Percentiles rank a stretch among this genome's conserved stretches.
Conservation (phyloP, 2,888 invertebrate genomes). For the Pterostichus madidus region DNA sequence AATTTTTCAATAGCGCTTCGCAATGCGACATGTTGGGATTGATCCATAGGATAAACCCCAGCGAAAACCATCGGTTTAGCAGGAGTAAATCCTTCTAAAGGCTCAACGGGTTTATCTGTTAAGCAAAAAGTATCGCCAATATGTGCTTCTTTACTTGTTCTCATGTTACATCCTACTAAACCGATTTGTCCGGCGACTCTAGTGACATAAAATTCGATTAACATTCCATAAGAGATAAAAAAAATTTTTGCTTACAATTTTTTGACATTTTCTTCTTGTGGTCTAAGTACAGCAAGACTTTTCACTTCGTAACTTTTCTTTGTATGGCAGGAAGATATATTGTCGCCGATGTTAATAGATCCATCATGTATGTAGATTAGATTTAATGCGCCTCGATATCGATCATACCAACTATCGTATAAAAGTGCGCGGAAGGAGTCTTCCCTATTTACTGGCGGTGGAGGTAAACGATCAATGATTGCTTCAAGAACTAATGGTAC, state of each 20-base stretch:
- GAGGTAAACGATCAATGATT: slow-evolving; percentile 88
- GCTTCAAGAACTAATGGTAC: slow-evolving; percentile 87
- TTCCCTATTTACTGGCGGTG: slow-evolving; percentile 82
- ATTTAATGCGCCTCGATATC: slow-evolving; percentile 89
- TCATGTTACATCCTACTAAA: slow-evolving; percentile 90
- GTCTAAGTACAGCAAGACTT: slow-evolving; percentile 88
- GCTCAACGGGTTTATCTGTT: slow-evolving; percentile 79
- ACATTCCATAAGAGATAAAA: neutral
- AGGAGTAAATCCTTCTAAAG: slow-evolving; percentile 83
- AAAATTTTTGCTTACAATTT: slow-evolving; percentile 79
- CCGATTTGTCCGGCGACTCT: slow-evolving; percentile 96
- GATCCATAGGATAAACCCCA: slow-evolving; percentile 94
- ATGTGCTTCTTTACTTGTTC: slow-evolving; percentile 84
- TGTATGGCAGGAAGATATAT: slow-evolving; percentile 85
- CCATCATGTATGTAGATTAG: slow-evolving; percentile 90
- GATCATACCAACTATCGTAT: slow-evolving; percentile 97
- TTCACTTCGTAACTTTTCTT: slow-evolving; percentile 89
- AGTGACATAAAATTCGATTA: slow-evolving; percentile 67
- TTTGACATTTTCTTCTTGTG: slow-evolving; percentile 84
- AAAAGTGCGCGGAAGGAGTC: slow-evolving; percentile 88
- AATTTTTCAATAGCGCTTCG: slow-evolving; percentile 93
- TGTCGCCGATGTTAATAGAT: slow-evolving; percentile 84
- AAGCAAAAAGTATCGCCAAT: slow-evolving; percentile 88
- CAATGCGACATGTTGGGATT: slow-evolving; percentile 88
- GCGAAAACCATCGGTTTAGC: slow-evolving; percentile 92